Evolutionary conservation across 2,113 vertebrate species (phyloP).

Genomic region (Cyprinodon variegatus): DNA sequence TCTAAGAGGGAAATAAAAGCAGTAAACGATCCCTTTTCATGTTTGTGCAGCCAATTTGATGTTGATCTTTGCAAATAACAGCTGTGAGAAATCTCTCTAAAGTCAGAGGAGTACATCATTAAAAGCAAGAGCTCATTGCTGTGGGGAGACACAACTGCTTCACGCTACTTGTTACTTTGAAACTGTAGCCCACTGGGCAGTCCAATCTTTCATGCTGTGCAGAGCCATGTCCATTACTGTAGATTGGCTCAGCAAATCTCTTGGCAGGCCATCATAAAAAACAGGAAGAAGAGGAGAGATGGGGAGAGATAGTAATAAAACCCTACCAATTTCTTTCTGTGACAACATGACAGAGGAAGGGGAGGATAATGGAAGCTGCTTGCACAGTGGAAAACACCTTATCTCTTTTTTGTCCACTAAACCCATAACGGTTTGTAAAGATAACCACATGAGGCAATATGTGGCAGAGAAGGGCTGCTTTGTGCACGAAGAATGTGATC

Average conservation of each 20-base stretch:
- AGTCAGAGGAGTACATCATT: slow-evolving; percentile 58
- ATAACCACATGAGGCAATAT: slow-evolving; percentile 29
- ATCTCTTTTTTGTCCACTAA: slow-evolving; percentile 42
- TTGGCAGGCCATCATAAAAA: slow-evolving; percentile 31
- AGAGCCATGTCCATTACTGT: slow-evolving; percentile 51
- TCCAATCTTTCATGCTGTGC: slow-evolving; percentile 47
- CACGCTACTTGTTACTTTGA: slow-evolving; percentile 50
- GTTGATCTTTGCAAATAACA: slow-evolving; percentile 44
- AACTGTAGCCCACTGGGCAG: slow-evolving; percentile 51
- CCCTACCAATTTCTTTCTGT: slow-evolving; percentile 42
- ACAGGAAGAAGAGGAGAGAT: not conserved
- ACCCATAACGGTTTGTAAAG: slow-evolving; percentile 38
- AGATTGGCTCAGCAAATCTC: slow-evolving; percentile 53
- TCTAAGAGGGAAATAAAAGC: not conserved
- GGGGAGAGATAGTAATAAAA: slow-evolving; percentile 47
- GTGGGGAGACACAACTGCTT: slow-evolving; percentile 43
- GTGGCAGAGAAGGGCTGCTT: slow-evolving; percentile 30
- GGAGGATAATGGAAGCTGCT: slow-evolving; percentile 37
- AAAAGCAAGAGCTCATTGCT: slow-evolving; percentile 47
- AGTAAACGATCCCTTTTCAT: slow-evolving; percentile 28
- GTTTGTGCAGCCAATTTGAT: slow-evolving; percentile 29
- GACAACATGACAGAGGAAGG: slow-evolving; percentile 51
- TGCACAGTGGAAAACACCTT: slow-evolving; percentile 42
- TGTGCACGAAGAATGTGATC: slow-evolving; percentile 31
- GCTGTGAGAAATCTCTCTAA: slow-evolving; percentile 26